Conservation (phyloP, 2,113 vertebrate species). For the Corydoras sp. region DNA sequence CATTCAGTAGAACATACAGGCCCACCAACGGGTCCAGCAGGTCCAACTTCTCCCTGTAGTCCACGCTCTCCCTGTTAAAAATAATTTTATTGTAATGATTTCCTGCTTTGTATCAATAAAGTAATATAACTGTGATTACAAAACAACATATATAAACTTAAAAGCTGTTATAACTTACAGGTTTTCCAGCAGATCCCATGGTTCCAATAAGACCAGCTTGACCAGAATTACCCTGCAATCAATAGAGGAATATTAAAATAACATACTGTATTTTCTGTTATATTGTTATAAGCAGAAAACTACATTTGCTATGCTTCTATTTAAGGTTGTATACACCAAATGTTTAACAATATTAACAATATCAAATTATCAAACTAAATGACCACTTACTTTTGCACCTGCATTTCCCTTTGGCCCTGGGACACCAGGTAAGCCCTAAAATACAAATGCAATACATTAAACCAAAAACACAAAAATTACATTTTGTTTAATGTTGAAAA, state of each 20-base stretch:
- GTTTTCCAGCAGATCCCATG: constrained; percentile 86
- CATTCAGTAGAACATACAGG: constrained; percentile 68
- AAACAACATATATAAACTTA: too few relatives aligned
- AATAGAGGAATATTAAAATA: background rate
- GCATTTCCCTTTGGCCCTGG: constrained; percentile 78
- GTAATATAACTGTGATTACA: too few relatives aligned
- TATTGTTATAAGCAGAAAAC: background rate
- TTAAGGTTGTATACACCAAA: too few relatives aligned
- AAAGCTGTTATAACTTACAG: constrained; percentile 62
- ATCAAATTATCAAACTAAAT: background rate
- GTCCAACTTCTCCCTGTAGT: constrained; percentile 79
- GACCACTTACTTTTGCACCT: constrained; percentile 78
- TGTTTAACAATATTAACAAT: too few relatives aligned
- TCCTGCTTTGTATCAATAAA: too few relatives aligned
- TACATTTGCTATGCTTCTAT: background rate
- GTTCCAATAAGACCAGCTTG: constrained; percentile 75
- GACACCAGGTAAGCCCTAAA: constrained; percentile 83
- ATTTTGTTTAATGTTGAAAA: too few relatives aligned
- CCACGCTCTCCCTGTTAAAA: constrained; percentile 80
- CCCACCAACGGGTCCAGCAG: constrained; percentile 76
- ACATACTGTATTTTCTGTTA: too few relatives aligned
- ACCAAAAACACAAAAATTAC: too few relatives aligned
- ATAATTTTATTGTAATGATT: background rate
- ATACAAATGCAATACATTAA: too few relatives aligned
- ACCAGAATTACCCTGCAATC: constrained; percentile 75